Conservation (phyloP, 30 jellyfish, hydroid and myxozoan species). For the Hydra vulgaris region DNA sequence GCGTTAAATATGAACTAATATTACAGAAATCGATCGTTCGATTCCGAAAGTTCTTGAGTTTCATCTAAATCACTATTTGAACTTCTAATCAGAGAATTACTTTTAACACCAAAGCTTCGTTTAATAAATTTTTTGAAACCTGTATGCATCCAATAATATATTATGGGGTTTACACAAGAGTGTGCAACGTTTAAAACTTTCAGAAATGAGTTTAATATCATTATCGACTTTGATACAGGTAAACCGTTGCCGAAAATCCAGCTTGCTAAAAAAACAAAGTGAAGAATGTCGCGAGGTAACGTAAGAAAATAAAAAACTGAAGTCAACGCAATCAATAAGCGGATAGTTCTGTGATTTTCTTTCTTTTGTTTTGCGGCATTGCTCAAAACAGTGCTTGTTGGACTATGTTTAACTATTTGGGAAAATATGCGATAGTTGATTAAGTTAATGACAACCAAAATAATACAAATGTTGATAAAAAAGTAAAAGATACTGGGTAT, state of each 20-base stretch:
- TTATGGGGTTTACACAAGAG: constrained; percentile 80
- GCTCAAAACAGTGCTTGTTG: constrained; percentile 19
- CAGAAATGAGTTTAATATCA: constrained; percentile 40
- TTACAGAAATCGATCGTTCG: no score
- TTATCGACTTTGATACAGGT: constrained; percentile 11
- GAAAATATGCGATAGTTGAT: constrained; percentile 43
- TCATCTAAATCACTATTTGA: neutral
- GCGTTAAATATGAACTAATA: no score
- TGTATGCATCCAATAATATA: constrained; percentile 63
- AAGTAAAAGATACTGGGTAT: constrained; percentile 40
- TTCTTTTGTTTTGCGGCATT: constrained; percentile 34
- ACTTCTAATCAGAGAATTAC: neutral
- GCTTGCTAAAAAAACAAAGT: constrained; percentile 32
- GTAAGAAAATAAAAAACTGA: constrained; percentile 55
- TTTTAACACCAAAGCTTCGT: neutral
- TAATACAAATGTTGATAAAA: constrained; percentile 43
- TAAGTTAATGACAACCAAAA: constrained; percentile 37
- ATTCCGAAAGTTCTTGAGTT: neutral
- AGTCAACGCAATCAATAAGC: constrained; percentile 56
- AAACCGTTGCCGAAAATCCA: constrained; percentile 68
- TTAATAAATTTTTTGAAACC: constrained; percentile 11
- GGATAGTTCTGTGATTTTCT: constrained; percentile 40
- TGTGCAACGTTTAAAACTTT: constrained; percentile 75
- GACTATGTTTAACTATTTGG: constrained; percentile 17
- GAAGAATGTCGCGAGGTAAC: constrained; percentile 77